phyloP scores from a whole-genome alignment of 1,140 invertebrate genomes.

The Hestina assimilis region DNA sequence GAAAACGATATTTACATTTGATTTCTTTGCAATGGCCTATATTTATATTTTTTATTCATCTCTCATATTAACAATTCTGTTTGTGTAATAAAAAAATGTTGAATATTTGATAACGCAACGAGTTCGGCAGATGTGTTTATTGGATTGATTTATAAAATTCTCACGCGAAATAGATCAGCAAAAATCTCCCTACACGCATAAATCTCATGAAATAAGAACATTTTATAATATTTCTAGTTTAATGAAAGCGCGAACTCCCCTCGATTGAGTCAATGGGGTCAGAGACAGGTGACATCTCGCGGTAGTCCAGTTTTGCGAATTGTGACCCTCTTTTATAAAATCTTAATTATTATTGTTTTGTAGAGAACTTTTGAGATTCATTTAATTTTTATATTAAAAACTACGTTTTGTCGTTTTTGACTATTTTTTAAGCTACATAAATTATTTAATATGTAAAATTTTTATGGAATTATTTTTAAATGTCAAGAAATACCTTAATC shows the following conservation, averaged over 20 bases:
- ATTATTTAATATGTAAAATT: too few relatives aligned
- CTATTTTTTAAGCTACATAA: neutral
- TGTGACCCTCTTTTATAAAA: neutral
- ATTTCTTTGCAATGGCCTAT: too few relatives aligned
- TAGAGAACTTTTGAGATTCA: neutral
- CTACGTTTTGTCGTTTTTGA: neutral
- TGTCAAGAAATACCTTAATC: too few relatives aligned
- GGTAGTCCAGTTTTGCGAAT: constrained; percentile 31
- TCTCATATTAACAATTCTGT: too few relatives aligned
- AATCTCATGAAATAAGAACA: constrained; percentile 30
- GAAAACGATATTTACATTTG: too few relatives aligned
- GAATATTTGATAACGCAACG: neutral
- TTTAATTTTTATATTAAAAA: neutral
- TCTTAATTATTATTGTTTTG: neutral
- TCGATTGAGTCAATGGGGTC: constrained; percentile 31
- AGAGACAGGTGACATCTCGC: constrained; percentile 34
- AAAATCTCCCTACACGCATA: constrained; percentile 32
- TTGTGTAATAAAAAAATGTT: too few relatives aligned
- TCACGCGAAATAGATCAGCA: constrained; percentile 37
- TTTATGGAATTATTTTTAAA: too few relatives aligned
- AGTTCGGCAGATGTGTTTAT: constrained; percentile 22
- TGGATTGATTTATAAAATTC: constrained; percentile 17
- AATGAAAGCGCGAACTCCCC: constrained; percentile 34
- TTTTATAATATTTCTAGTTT: constrained; percentile 47
- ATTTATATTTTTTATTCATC: too few relatives aligned